phyloP scores from a whole-genome alignment of 2,113 vertebrate species.

The Gopherus flavomarginatus region DNA sequence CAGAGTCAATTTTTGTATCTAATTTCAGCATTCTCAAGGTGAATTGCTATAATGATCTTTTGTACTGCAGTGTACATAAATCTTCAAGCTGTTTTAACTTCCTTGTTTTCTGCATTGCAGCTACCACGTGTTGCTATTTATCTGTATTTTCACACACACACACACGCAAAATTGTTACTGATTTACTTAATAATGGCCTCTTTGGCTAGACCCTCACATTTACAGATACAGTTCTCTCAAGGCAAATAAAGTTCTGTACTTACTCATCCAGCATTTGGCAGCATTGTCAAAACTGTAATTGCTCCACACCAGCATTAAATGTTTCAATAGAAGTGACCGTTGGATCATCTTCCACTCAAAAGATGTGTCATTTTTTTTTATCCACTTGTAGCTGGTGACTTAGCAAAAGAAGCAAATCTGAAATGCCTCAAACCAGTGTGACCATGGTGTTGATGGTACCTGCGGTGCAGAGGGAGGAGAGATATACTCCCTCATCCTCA shows the following conservation, averaged over 20 bases:
- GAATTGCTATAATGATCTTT: background rate
- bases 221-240: background rate
- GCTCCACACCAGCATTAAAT: background rate
- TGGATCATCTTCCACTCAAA: background rate
- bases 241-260: background rate
- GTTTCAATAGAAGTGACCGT: background rate
- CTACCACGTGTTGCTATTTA: background rate
- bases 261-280: background rate
- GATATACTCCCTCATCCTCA: background rate
- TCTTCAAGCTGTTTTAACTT: constrained; percentile 21
- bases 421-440: background rate
- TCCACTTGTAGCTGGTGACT: background rate
- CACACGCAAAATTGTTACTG: background rate
- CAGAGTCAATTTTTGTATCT: background rate
- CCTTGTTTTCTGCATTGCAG: background rate
- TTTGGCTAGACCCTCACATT: background rate
- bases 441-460: background rate
- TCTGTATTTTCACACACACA: background rate
- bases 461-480: background rate
- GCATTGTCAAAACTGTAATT: background rate
- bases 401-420: background rate
- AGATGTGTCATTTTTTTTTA: background rate
- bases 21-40: background rate
- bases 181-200: background rate
- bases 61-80: constrained; percentile 19